Base-by-base conservation (phyloP, 1,140 invertebrate species). In the Drosophila sp. region DNA sequence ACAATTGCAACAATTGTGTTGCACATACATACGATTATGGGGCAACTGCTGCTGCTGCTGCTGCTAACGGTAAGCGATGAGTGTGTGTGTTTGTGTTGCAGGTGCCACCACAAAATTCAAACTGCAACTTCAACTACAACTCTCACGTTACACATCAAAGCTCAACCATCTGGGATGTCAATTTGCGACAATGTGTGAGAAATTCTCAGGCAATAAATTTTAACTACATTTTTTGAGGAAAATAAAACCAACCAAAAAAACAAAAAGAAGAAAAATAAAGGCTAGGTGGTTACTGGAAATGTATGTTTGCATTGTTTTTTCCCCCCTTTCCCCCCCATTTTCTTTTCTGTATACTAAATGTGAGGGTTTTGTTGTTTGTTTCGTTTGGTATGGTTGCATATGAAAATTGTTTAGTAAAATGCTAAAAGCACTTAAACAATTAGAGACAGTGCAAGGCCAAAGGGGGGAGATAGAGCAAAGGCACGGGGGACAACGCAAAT, bases 371-470 rank as follows among this genome's bases (percentile, higher is more conserved):
- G 4, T 44, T 44, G 32, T 50, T 38, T 66, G 57, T 66, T 62
- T 33, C 25, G 44, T 66, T 76, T 44, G 54, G 44, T 63, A 55
- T 70, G 44, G 50, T 60, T 86, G 74, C 70, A 66, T 86, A 81
- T 87, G 79, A 69, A 82, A 86, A 87, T 87, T 82, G 75, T 86
- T 86, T 86, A 74, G 83, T 75, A 66, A 83, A 87, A 87, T 72
- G 83, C 84, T 89, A 83, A 87, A 87, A 87, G 76, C 83, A 87
- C 83, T 87, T 87, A 87, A 87, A 83, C 84, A 87, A 89, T 87
- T 87, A 87, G 82, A 86, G 66, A 85, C 58, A 74, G 40, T n/a
- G 58, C 30, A 40, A 65, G 41, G 35, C 33, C 40, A 50, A 56
- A 25, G n/a, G 29, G 5, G 17, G 25, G 2, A 23, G 54, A 41